A percentile compares a stretch with the other conserved stretches of the same genome.
Conservation (phyloP, 2,888 invertebrate species). For the Frankliniella intonsa region DNA sequence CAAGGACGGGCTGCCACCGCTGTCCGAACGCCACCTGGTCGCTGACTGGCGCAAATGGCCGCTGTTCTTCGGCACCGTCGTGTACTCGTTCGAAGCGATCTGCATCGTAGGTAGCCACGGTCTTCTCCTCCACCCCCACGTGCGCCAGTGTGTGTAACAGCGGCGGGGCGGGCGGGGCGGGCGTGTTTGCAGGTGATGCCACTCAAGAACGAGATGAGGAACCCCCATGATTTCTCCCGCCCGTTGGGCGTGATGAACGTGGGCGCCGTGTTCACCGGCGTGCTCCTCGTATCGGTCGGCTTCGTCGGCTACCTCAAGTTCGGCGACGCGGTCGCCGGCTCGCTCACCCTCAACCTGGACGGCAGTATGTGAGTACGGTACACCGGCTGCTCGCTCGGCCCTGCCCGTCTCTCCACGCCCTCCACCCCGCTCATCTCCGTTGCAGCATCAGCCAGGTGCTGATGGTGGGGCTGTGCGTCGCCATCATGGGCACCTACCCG, state of each 20-base stretch:
- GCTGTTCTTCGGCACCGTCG: conserved; percentile 90
- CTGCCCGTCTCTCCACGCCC: too few species aligned
- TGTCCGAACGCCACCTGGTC: conserved; percentile 57
- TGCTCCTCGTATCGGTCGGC: conserved; percentile 74
- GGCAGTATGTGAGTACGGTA: conserved; percentile 52
- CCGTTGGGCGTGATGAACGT: conserved; percentile 82
- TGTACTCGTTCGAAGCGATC: conserved; percentile 96
- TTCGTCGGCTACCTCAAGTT: conserved; percentile 85
- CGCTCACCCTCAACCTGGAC: conserved; percentile 83
- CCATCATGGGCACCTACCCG: conserved; percentile 85
- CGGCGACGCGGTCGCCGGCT: conserved; percentile 75
- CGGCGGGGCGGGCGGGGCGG: too few species aligned
- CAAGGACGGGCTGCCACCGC: conserved; percentile 63
- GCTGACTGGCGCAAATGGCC: conserved; percentile 60
- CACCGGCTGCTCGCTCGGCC: too few species aligned
- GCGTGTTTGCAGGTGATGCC: conserved; percentile 69
- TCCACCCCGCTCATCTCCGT: conserved; percentile 34
- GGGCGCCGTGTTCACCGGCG: conserved; percentile 76
- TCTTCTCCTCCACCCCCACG: not conserved
- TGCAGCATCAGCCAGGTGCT: conserved; percentile 75
- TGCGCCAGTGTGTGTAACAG: not conserved
- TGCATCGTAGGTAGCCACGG: conserved; percentile 61
- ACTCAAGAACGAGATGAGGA: conserved; percentile 84
- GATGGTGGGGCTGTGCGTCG: conserved; percentile 75
- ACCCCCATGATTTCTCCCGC: conserved; percentile 70